Evolutionary conservation across 2,113 vertebrate species (phyloP).

Genomic region (Nettapus auritus): DNA sequence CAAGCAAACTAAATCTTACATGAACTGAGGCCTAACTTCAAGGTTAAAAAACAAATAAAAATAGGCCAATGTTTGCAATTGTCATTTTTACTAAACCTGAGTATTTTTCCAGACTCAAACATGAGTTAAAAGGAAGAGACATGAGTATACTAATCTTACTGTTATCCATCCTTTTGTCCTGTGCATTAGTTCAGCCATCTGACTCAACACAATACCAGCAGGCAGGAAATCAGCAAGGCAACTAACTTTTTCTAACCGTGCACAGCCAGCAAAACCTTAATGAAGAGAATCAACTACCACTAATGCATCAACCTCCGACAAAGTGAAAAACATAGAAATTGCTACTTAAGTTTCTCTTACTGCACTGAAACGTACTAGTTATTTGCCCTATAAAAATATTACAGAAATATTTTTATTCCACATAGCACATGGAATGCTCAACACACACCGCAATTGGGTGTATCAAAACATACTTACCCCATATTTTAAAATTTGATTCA

Average conservation of each 20-base stretch:
- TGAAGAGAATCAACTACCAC: background rate
- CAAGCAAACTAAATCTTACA: background rate
- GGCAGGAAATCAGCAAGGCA: constrained; percentile 55
- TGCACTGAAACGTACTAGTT: background rate
- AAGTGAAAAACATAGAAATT: background rate
- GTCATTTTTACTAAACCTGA: background rate
- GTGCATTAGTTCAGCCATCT: constrained; percentile 41
- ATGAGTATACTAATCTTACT: constrained; percentile 44
- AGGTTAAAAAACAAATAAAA: background rate
- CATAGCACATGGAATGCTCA: background rate
- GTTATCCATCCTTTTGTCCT: constrained; percentile 51
- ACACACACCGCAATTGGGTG: background rate
- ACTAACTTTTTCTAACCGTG: constrained; percentile 7
- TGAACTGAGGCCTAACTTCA: background rate
- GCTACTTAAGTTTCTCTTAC: background rate
- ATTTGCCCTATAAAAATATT: background rate
- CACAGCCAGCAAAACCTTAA: constrained; percentile 35
- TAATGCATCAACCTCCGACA: background rate
- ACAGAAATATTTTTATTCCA: background rate
- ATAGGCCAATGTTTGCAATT: background rate
- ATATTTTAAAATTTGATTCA: background rate
- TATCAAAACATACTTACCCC: background rate
- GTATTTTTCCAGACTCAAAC: constrained; percentile 11
- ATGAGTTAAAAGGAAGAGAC: constrained; percentile 1
- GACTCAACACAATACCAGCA: constrained; percentile 50